A percentile compares a stretch with the other conserved stretches of the same genome.
Evolutionary conservation across 64 coral and sea anemone species (phyloP).

Genomic region (Pocillopora damicornis): DNA sequence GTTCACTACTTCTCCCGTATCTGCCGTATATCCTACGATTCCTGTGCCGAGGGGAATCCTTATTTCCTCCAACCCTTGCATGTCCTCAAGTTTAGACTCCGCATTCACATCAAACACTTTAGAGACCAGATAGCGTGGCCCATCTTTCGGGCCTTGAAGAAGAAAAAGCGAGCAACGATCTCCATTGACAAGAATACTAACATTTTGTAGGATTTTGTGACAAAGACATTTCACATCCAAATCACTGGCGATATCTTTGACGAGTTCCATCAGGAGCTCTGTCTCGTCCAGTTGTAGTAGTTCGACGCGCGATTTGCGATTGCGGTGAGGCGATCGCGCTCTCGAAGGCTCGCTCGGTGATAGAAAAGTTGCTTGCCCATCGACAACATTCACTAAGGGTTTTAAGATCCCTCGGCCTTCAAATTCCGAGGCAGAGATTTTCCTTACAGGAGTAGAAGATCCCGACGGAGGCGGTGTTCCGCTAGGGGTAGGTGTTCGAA

Average conservation of each 20-base stretch:
- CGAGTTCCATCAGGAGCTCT: conserved; percentile 96
- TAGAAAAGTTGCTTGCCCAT: conserved; percentile 98
- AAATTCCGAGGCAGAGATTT: conserved; percentile 99
- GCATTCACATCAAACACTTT: conserved; percentile 99
- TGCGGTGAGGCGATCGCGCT: conserved; percentile 63
- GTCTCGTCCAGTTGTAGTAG: conserved; percentile 89
- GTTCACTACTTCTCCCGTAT: conserved; percentile 94
- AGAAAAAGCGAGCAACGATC: conserved; percentile 98
- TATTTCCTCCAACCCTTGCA: conserved; percentile 97
- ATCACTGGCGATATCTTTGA: conserved; percentile 98
- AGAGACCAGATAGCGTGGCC: conserved; percentile 91
- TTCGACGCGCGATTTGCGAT: conserved; percentile 93
- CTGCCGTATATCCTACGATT: conserved; percentile 95
- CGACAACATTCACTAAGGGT: conserved; percentile 92
- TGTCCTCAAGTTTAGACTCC: conserved; percentile 98
- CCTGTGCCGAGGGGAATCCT: conserved; percentile 94
- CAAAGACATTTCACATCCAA: conserved; percentile 93
- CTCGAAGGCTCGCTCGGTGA: conserved; percentile 77
- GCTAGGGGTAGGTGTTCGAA: conserved; percentile 77
- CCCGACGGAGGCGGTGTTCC: conserved; percentile 96
- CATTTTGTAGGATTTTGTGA: conserved; percentile 99
- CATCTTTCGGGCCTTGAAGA: conserved; percentile 85
- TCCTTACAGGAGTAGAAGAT: conserved; percentile 89
- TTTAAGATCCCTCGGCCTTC: conserved; percentile 96
- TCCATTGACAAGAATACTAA: conserved; percentile 95